Base-by-base conservation (phyloP, 2,797 vertebrate genomes). In the Microctenopoma steveboyesi region DNA sequence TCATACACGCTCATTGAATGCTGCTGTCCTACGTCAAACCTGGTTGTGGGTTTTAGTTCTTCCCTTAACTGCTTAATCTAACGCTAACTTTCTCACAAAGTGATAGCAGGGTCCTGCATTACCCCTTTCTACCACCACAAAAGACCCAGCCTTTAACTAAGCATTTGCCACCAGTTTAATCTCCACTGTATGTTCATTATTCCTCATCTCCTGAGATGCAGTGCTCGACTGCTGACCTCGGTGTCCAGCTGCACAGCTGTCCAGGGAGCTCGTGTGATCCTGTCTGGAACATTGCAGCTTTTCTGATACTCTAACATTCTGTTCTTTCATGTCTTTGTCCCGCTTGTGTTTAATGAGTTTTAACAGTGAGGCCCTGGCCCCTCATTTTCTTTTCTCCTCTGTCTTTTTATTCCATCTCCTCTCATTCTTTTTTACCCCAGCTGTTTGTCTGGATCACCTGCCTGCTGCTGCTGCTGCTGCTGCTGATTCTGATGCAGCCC, bases 221-320 rank as follows among this genome's bases (percentile, higher is more conserved):
- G 53, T 66, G 72, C 59, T 86, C 64, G 87, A 89, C 63, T 76
- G 84, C 81, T 82, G 80, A 88, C 80, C 83, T 67, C 51, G 57
- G 65, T 74, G 69, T 61, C n/a, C 48, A 0, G 64, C 66, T 76
- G 15, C 76, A 76, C 35, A 54, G 60, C 82, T 67, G 81, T 9
- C 75, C 16, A 4, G 82, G 82, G 81, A 87, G 49, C 49, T 0
- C 2, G 0, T 14, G 56, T 51, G 10, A 69, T 55, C 63, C 62
- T 55, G n/a, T 37, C 55, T 81, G 80, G 60, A 64, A 72, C 63
- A 25, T 42, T 2, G 14, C 57, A 40, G 8, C 12, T 58, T 79
- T 77, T 69, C 37, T 55, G 50, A 72, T 56, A 42, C 42, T 69
- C 73, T 69, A 6, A 52, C 11, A 2, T 58, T 76, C 46, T 42